Evolutionary conservation across 2,113 vertebrate species (phyloP).

Genomic region (Nycticorax nycticorax): DNA sequence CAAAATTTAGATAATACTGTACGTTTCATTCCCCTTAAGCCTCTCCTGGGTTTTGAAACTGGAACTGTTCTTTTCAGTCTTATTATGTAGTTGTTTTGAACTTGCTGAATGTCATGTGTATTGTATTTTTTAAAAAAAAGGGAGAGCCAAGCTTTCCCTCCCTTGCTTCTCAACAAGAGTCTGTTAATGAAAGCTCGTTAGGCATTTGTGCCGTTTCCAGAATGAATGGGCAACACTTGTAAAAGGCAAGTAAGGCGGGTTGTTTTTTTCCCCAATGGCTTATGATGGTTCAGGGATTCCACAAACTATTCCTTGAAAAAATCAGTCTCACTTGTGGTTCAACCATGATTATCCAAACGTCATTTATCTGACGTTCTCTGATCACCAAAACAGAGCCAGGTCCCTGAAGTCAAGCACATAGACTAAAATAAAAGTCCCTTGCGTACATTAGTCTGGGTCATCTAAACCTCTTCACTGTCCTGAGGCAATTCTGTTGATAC

Average conservation of each 20-base stretch:
- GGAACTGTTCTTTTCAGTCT: slow-evolving; percentile 63
- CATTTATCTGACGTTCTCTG: rapidly evolving
- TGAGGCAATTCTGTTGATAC: not conserved
- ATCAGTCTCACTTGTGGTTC: not conserved
- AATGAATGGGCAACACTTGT: not conserved
- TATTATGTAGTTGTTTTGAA: slow-evolving; percentile 31
- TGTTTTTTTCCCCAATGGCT: not conserved
- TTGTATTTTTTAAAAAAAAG: not conserved
- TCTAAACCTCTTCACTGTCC: not conserved
- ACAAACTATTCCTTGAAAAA: not conserved
- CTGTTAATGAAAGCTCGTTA: not conserved
- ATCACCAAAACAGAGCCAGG: not conserved
- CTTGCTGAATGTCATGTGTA: not conserved
- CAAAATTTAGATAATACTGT: not conserved
- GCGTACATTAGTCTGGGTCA: not conserved
- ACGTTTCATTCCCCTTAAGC: not conserved
- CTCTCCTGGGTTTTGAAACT: slow-evolving; percentile 63
- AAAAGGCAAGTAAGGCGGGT: not conserved
- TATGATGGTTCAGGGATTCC: not conserved
- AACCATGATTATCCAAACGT: not conserved
- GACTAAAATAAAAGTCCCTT: not conserved
- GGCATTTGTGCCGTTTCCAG: not conserved
- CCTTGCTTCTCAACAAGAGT: not conserved
- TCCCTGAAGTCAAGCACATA: not conserved
- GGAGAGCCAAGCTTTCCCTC: not conserved